A percentile compares a stretch with the other conserved stretches of the same genome.
phyloP scores from a whole-genome alignment of 2,113 vertebrate species.

The Entelurus aequoreus region DNA sequence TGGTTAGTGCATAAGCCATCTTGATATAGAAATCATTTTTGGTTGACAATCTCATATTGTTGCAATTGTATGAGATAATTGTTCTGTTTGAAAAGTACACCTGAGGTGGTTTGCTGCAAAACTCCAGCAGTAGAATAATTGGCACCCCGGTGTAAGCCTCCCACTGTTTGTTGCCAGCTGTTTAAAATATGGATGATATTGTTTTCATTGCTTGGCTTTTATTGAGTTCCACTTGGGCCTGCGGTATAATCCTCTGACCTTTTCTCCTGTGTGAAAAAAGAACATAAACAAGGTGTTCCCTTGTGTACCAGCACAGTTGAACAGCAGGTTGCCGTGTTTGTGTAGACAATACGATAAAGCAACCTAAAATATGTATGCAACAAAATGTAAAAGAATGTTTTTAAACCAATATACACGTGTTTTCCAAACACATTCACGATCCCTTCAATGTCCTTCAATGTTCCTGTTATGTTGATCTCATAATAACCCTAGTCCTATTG shows the following conservation, averaged over 20 bases:
- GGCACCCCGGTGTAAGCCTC: conserved; percentile 67
- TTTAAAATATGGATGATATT: conserved; percentile 80
- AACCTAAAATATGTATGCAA: too few relatives aligned
- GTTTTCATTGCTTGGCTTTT: conserved; percentile 70
- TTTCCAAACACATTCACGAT: not conserved
- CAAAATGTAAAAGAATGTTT: not conserved
- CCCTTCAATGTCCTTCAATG: not conserved
- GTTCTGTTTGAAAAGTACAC: conserved; percentile 40
- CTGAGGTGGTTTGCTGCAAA: conserved; percentile 52
- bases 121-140: conserved; percentile 74
- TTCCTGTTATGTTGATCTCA: conserved; percentile 21
- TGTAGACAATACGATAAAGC: too few relatives aligned
- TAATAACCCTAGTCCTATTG: conserved; percentile 45
- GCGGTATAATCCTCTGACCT: conserved; percentile 71
- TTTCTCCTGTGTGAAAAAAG: conserved; percentile 66
- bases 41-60: conserved; percentile 33
- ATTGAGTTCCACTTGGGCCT: conserved; percentile 67
- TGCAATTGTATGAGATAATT: conserved; percentile 24
- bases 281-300: conserved; percentile 70
- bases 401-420: not conserved
- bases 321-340: conserved; percentile 40
- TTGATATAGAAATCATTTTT: conserved; percentile 11
- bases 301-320: conserved; percentile 52
- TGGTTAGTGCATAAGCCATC: conserved; percentile 28
- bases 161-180: conserved; percentile 68